Evolutionary conservation across 2,797 vertebrate genomes (phyloP).

Genomic region (Botia almorhae): DNA sequence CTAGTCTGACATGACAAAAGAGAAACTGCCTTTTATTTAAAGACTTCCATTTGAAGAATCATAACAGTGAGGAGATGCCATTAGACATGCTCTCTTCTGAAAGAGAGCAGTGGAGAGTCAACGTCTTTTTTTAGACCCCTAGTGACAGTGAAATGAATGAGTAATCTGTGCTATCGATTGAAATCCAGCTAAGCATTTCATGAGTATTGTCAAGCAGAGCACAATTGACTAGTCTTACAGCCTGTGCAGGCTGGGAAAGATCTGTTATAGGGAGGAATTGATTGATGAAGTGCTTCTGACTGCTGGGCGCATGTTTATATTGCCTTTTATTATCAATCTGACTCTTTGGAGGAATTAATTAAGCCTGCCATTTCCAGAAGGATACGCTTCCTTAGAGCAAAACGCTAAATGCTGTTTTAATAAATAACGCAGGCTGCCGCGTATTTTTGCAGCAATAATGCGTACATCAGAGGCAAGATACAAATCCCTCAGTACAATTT

Average conservation of each 20-base stretch:
- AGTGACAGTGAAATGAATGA: constrained; percentile 54
- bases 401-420: constrained; percentile 22
- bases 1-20: background rate
- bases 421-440: background rate
- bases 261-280: constrained; percentile 52
- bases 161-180: constrained; percentile 60
- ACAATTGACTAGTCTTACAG: constrained; percentile 56
- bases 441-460: constrained; percentile 8
- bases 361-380: constrained; percentile 18
- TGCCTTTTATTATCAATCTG: constrained; percentile 55
- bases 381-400: constrained; percentile 20
- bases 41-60: background rate
- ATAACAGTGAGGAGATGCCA: background rate
- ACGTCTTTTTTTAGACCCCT: constrained; percentile 18
- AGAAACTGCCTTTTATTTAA: background rate
- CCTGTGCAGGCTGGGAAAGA: constrained; percentile 33
- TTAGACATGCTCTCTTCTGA: constrained; percentile 2
- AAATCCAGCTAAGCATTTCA: constrained; percentile 61
- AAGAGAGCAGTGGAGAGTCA: constrained; percentile 16
- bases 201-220: constrained; percentile 58
- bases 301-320: constrained; percentile 56
- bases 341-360: constrained; percentile 46
- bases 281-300: constrained; percentile 55
- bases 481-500: constrained; percentile 4
- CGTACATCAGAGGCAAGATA: background rate